A percentile compares a stretch with the other conserved stretches of the same genome.
phyloP scores from a whole-genome alignment of 2,113 vertebrate species.

The Globicephala melas region DNA sequence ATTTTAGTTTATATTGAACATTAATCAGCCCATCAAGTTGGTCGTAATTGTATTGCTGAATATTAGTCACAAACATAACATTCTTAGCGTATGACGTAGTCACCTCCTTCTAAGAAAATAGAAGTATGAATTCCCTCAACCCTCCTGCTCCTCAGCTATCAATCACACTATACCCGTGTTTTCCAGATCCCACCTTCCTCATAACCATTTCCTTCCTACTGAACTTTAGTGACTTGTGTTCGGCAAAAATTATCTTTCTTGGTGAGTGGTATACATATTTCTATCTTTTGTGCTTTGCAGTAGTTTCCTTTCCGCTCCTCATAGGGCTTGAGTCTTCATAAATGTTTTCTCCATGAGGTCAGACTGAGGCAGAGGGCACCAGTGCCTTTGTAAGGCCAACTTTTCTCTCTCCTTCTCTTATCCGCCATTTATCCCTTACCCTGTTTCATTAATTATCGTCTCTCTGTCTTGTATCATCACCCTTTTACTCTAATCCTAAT shows the following conservation, averaged over 20 bases:
- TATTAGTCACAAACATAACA: background rate
- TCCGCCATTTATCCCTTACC: background rate
- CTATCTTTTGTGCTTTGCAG: background rate
- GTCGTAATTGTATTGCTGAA: constrained; percentile 2
- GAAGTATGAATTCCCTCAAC: background rate
- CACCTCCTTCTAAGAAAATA: background rate
- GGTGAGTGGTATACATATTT: background rate
- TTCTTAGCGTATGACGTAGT: background rate
- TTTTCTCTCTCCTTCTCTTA: background rate
- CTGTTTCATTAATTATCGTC: background rate
- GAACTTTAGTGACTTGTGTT: background rate
- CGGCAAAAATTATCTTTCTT: background rate
- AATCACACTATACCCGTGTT: background rate
- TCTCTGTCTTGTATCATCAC: background rate
- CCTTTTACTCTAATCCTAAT: background rate
- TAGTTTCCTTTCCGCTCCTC: background rate
- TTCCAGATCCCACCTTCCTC: background rate
- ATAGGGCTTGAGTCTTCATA: background rate
- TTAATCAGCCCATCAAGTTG: background rate
- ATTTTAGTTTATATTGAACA: background rate
- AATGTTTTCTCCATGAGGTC: background rate
- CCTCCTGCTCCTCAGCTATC: background rate
- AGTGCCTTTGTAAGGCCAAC: background rate
- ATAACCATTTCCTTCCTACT: background rate
- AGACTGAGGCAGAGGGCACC: background rate